A percentile compares a stretch with the other conserved stretches of the same genome.
Conservation (phyloP, 1,140 invertebrate species). For the Aphidius gifuensis region DNA sequence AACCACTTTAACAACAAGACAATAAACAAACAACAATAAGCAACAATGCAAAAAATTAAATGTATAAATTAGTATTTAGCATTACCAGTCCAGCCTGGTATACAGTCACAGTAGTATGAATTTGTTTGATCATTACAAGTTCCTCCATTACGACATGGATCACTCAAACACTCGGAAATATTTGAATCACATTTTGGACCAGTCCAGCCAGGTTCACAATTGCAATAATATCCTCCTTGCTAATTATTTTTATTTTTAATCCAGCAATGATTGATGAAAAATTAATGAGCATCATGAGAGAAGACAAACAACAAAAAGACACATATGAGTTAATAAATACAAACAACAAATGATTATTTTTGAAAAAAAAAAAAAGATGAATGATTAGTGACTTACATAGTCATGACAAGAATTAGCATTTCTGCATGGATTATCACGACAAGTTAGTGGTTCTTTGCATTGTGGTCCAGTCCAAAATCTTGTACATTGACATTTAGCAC, state of each 20-base stretch:
- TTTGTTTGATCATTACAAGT: constrained; percentile 62
- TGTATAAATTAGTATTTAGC: background rate
- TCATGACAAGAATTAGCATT: constrained; percentile 60
- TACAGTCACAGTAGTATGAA: constrained; percentile 69
- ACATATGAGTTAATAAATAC: constrained; percentile 21
- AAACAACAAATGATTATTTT: constrained; percentile 14
- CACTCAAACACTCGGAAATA: constrained; percentile 58
- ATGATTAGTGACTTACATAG: constrained; percentile 57
- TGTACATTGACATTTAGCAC: constrained; percentile 56
- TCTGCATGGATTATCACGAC: constrained; percentile 57
- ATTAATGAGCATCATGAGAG: background rate
- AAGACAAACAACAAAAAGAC: constrained; percentile 26
- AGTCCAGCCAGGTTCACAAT: constrained; percentile 69
- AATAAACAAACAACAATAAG: constrained; percentile 5
- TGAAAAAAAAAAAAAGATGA: constrained; percentile 20
- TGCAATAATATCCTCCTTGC: constrained; percentile 67
- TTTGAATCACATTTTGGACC: constrained; percentile 62
- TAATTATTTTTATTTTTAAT: constrained; percentile 28
- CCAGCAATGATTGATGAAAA: too few relatives aligned
- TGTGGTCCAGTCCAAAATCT: constrained; percentile 60
- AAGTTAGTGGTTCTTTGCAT: constrained; percentile 51
- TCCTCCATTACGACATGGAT: constrained; percentile 67
- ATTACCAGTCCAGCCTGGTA: constrained; percentile 66
- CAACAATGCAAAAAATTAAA: constrained; percentile 10
- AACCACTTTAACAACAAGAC: background rate